phyloP scores from a whole-genome alignment of 2,113 vertebrate genomes.

The Choloepus hoffmanni region DNA sequence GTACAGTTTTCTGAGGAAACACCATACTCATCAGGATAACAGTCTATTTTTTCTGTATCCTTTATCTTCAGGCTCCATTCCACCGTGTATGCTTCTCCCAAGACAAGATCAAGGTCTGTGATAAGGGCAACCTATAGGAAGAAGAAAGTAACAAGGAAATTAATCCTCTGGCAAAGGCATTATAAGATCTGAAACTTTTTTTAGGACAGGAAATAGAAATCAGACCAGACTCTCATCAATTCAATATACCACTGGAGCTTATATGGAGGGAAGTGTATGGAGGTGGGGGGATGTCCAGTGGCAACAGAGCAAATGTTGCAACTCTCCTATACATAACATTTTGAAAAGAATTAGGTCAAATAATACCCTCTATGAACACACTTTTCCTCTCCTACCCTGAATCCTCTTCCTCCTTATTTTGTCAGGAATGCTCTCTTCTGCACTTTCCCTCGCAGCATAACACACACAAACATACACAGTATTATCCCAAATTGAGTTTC shows the following conservation, averaged over 20 bases:
- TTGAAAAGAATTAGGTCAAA: neutral
- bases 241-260: neutral
- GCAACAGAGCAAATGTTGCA: neutral
- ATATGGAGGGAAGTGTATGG: no score
- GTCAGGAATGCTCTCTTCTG: neutral
- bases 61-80: slow-evolving; percentile 42
- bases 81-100: slow-evolving; percentile 71
- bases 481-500: neutral
- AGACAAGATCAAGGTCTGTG: slow-evolving; percentile 48
- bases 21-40: slow-evolving; percentile 71
- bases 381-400: neutral
- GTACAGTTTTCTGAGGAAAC: slow-evolving; percentile 26
- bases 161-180: neutral
- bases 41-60: slow-evolving; percentile 77
- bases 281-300: fast-evolving
- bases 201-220: neutral
- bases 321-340: neutral
- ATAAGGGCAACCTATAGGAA: slow-evolving; percentile 73
- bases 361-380: neutral
- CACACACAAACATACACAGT: neutral
- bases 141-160: neutral
- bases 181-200: neutral
- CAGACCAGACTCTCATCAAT: neutral
- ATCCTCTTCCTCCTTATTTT: neutral
- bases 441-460: neutral